Conservation (phyloP, 2,888 invertebrate genomes). For the Drosophila histrio region DNA sequence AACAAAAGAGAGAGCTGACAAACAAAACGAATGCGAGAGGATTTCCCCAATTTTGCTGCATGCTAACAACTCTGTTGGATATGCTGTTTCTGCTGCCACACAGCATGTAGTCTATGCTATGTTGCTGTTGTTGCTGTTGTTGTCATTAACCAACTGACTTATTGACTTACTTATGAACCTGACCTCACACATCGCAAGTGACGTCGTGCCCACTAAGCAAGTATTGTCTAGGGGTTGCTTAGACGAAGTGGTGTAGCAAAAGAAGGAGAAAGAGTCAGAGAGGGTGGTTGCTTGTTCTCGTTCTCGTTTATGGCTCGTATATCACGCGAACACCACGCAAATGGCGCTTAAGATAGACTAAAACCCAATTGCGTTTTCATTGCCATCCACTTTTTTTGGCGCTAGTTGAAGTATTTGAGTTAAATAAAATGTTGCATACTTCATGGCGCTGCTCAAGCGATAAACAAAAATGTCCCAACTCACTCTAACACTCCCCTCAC, state of each 20-base stretch:
- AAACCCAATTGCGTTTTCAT: constrained; percentile 64
- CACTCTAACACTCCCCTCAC: neutral
- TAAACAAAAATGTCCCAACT: constrained; percentile 52
- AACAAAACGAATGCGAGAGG: constrained; percentile 46
- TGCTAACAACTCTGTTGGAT: constrained; percentile 7
- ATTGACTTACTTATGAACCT: constrained; percentile 79
- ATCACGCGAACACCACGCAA: constrained; percentile 58
- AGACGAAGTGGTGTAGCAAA: neutral
- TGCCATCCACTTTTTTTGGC: constrained; percentile 22
- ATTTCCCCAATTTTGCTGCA: constrained; percentile 47
- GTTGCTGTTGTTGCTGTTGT: constrained; percentile 32
- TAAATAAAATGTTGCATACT: constrained; percentile 71
- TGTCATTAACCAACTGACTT: constrained; percentile 75
- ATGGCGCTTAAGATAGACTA: constrained; percentile 54
- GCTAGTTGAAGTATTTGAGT: constrained; percentile 48
- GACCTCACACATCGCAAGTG: constrained; percentile 66
- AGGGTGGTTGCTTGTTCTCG: constrained; percentile 1
- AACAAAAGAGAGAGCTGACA: constrained; percentile 39
- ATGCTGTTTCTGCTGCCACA: constrained; percentile 23
- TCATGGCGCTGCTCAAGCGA: constrained; percentile 57
- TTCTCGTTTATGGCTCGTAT: constrained; percentile 55
- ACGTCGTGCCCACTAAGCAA: constrained; percentile 36
- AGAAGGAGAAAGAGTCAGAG: neutral
- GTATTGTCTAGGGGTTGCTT: constrained; percentile 34
- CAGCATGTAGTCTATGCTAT: constrained; percentile 7